phyloP scores from a whole-genome alignment of 2,888 invertebrate species.

The Aromia moschata region DNA sequence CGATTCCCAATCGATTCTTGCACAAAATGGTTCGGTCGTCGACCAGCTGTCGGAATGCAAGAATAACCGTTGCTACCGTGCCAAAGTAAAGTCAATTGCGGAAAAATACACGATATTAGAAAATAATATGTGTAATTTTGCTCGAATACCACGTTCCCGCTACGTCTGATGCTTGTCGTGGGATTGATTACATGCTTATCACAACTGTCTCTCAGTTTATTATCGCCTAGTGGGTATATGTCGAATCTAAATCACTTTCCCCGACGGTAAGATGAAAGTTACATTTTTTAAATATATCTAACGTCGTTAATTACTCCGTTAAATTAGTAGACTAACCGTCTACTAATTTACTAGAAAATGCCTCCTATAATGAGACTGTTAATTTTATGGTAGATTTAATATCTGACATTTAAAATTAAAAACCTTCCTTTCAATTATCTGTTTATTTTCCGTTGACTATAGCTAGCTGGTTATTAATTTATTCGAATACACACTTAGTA shows the following conservation, averaged over 20 bases:
- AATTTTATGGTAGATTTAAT: slow-evolving; percentile 5
- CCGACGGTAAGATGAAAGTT: slow-evolving; percentile 31
- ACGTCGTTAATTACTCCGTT: slow-evolving; percentile 22
- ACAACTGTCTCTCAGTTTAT: too few species aligned
- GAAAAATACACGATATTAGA: slow-evolving; percentile 21
- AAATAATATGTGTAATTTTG: neutral
- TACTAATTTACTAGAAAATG: slow-evolving; percentile 18
- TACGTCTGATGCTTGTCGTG: neutral
- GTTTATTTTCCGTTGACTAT: too few species aligned
- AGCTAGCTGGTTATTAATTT: too few species aligned
- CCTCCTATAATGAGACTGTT: slow-evolving; percentile 17
- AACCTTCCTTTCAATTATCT: too few species aligned
- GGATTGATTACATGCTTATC: too few species aligned
- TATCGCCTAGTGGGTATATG: too few species aligned
- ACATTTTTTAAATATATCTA: too few species aligned
- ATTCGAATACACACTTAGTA: too few species aligned
- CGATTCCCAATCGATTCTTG: too few species aligned
- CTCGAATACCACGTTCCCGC: neutral
- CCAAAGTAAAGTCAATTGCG: slow-evolving; percentile 36
- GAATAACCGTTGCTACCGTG: slow-evolving; percentile 45
- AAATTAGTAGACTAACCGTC: slow-evolving; percentile 8
- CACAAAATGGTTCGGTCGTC: slow-evolving; percentile 45
- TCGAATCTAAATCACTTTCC: slow-evolving; percentile 35
- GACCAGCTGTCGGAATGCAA: slow-evolving; percentile 49
- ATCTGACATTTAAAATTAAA: neutral